phyloP scores from a whole-genome alignment of 2,888 invertebrate species.

The Meiosimyza platycephala region DNA sequence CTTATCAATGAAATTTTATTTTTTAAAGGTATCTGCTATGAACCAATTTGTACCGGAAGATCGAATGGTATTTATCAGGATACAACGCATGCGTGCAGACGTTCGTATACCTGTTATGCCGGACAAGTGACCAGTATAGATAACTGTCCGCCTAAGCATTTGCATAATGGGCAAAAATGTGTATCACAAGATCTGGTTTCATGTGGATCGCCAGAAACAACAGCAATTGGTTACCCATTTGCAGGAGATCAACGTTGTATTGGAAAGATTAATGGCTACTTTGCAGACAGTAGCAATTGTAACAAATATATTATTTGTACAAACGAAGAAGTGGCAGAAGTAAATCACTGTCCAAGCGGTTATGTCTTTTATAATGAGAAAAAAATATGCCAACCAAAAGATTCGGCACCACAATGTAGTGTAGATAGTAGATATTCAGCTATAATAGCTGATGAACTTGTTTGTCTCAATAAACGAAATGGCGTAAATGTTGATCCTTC shows the following conservation, averaged over 20 bases:
- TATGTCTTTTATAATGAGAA: slow-evolving; percentile 53
- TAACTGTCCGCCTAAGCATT: slow-evolving; percentile 67
- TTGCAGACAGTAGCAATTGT: slow-evolving; percentile 54
- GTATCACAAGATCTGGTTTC: slow-evolving; percentile 64
- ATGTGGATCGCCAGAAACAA: slow-evolving; percentile 68
- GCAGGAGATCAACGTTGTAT: slow-evolving; percentile 53
- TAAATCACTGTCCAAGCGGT: slow-evolving; percentile 55
- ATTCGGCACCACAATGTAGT: slow-evolving; percentile 45
- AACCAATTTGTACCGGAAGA: slow-evolving; percentile 68
- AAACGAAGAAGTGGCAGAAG: slow-evolving; percentile 53
- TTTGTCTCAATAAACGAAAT: slow-evolving; percentile 53
- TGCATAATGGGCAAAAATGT: slow-evolving; percentile 70
- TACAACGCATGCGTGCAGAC: slow-evolving; percentile 71
- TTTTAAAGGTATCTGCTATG: slow-evolving; percentile 70
- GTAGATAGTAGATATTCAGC: slow-evolving; percentile 17
- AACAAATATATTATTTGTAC: slow-evolving; percentile 57
- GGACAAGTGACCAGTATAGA: slow-evolving; percentile 69
- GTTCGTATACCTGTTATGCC: slow-evolving; percentile 69
- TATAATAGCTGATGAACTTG: slow-evolving; percentile 34
- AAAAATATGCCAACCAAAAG: slow-evolving; percentile 51
- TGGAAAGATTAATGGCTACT: slow-evolving; percentile 55
- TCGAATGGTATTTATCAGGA: slow-evolving; percentile 72
- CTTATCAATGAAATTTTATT: background rate
- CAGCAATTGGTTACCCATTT: slow-evolving; percentile 56
- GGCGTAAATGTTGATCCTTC: slow-evolving; percentile 60